These are phyloP conservation scores for Drosophila siamana DNA, from an alignment of 2,888 invertebrate genomes.

Conservation along the genomic window DNA sequence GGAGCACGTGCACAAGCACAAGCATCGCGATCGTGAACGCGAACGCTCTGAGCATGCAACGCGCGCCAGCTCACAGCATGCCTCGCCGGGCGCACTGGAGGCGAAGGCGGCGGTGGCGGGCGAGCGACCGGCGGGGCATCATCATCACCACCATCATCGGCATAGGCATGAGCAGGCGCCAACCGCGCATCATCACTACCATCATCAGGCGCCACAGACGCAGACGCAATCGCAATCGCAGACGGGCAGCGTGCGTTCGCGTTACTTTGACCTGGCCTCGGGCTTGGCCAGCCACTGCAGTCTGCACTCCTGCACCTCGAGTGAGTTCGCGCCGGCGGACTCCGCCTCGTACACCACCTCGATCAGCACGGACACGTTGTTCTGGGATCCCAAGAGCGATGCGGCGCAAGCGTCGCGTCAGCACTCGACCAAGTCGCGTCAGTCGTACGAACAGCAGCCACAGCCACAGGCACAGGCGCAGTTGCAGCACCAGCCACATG, in stretches of 20 bases:
- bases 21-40: constrained; percentile 87
- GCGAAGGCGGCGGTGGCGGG: constrained; percentile 14
- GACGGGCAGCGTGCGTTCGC: constrained; percentile 85
- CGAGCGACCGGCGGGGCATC: constrained; percentile 55
- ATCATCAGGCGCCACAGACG: constrained; percentile 47
- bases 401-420: constrained; percentile 85
- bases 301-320: constrained; percentile 93
- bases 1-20: constrained; percentile 88
- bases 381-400: constrained; percentile 89
- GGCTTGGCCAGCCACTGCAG: constrained; percentile 92
- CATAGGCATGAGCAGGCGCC: constrained; percentile 79
- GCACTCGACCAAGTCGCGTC: constrained; percentile 87
- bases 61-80: constrained; percentile 50
- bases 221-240: constrained; percentile 85
- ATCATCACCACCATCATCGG: constrained; percentile 71
- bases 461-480: constrained; percentile 56
- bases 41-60: constrained; percentile 66
- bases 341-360: constrained; percentile 94
- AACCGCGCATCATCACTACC: constrained; percentile 78
- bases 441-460: constrained; percentile 85
- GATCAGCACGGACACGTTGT: constrained; percentile 93
- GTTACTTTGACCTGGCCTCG: constrained; percentile 89
- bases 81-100: constrained; percentile 42
- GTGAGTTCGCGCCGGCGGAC: constrained; percentile 90
- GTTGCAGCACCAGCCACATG: constrained; percentile 52